Conservation (phyloP, 92 coral and sea anemone species). For the Paragorgia papillata region DNA sequence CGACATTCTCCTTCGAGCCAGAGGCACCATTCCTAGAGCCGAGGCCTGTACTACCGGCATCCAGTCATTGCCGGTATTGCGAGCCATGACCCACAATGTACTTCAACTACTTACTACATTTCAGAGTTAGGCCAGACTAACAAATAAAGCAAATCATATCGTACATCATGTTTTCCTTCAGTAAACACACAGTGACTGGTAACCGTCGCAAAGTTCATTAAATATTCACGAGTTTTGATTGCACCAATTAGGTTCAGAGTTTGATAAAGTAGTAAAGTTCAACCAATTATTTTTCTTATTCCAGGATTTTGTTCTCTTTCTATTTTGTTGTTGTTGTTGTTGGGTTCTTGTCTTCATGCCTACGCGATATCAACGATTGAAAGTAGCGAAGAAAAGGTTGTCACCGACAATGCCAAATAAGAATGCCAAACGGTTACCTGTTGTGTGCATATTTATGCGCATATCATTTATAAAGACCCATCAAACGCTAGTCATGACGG, state of each 20-base stretch:
- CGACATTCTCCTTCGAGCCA: slow-evolving; percentile 56
- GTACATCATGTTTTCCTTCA: neutral
- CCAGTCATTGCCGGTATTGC: slow-evolving; percentile 51
- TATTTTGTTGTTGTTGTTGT: too few species aligned
- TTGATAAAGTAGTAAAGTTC: neutral
- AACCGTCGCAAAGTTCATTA: slow-evolving; percentile 2
- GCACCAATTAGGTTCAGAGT: neutral
- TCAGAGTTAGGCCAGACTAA: neutral
- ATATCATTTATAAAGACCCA: too few species aligned
- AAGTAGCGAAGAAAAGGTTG: too few species aligned
- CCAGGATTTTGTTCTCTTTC: too few species aligned
- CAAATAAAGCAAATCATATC: neutral
- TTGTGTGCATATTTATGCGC: too few species aligned
- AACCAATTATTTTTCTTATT: too few species aligned
- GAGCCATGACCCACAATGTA: neutral
- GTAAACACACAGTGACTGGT: slow-evolving; percentile 29
- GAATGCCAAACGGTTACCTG: too few species aligned
- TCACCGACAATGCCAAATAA: too few species aligned
- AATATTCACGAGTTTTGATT: slow-evolving; percentile 25
- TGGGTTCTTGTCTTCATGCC: too few species aligned
- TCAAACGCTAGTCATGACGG: too few species aligned
- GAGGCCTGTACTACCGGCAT: slow-evolving; percentile 71
- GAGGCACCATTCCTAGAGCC: slow-evolving; percentile 78
- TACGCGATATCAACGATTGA: too few species aligned
- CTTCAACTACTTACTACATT: neutral